Evolutionary conservation across 2,888 invertebrate species (phyloP).

Genomic region (Bedellia somnulentella): DNA sequence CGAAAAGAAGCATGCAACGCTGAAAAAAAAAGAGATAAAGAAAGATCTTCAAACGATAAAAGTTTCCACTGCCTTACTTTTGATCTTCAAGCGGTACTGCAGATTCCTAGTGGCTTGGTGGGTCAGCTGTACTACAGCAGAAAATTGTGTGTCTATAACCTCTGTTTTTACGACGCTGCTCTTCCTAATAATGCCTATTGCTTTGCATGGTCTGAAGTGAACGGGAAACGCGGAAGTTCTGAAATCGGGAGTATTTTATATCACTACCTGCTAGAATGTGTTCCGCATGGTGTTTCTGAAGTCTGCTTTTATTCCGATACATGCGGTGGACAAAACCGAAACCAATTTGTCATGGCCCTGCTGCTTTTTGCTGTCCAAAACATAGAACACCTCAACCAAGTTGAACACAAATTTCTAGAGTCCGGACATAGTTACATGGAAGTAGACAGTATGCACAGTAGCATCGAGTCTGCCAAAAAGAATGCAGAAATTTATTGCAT

Average conservation of each 20-base stretch:
- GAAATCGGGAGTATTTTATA: background rate
- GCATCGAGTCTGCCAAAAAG: constrained; percentile 5
- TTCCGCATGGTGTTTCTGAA: background rate
- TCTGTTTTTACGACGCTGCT: too few relatives aligned
- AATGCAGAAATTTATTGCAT: background rate
- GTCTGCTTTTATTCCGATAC: background rate
- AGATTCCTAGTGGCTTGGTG: too few relatives aligned
- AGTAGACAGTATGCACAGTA: constrained; percentile 6
- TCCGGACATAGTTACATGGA: constrained; percentile 7
- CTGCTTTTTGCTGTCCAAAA: background rate
- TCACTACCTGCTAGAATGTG: background rate
- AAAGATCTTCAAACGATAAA: too few relatives aligned
- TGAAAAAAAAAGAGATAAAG: too few relatives aligned
- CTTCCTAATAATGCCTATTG: too few relatives aligned
- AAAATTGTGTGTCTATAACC: too few relatives aligned
- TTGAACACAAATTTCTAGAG: constrained; percentile 6
- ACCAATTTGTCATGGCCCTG: background rate
- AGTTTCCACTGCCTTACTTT: too few relatives aligned
- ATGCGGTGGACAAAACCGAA: too few relatives aligned
- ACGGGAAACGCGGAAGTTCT: background rate
- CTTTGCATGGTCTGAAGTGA: too few relatives aligned
- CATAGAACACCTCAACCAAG: background rate
- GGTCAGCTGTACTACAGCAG: too few relatives aligned
- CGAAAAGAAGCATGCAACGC: too few relatives aligned
- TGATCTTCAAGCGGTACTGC: too few relatives aligned